Conservation (phyloP, 1,140 invertebrate genomes). For the Hypsibius dujardini region DNA sequence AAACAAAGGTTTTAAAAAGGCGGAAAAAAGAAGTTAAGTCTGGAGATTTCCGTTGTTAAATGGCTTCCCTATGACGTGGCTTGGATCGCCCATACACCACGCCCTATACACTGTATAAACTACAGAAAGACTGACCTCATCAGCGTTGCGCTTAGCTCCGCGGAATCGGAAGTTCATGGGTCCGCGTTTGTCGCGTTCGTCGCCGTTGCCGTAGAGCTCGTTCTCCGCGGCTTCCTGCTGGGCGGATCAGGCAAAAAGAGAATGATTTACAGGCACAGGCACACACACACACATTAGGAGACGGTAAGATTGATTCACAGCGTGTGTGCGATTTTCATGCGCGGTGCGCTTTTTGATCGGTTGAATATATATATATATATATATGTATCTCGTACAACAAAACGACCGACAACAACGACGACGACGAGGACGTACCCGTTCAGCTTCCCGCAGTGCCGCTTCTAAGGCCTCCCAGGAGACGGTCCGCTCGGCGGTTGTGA, state of each 20-base stretch:
- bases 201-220: neutral
- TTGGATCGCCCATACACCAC: no score
- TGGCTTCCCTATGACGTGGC: no score
- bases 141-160: conserved; percentile 5
- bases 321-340: neutral
- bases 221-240: neutral
- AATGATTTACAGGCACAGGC: neutral
- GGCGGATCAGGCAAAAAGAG: neutral
- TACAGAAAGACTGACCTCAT: neutral
- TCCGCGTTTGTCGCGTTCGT: conserved; percentile 6
- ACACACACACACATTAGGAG: neutral
- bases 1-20: neutral
- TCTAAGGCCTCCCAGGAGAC: conserved; percentile 7
- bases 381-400: neutral
- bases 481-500: neutral
- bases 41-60: no score
- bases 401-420: neutral
- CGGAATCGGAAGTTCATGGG: conserved; percentile 13
- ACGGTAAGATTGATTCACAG: neutral
- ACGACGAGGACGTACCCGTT: neutral
- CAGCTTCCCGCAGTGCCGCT: conserved; percentile 3
- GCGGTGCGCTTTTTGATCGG: neutral
- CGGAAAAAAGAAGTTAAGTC: neutral
- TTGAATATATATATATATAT: neutral
- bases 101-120: neutral